Evolutionary conservation across 1,140 invertebrate genomes (phyloP), one percentile per base, ranked within the genome.

Genomic region (Zaprionus tsacasi): DNA sequence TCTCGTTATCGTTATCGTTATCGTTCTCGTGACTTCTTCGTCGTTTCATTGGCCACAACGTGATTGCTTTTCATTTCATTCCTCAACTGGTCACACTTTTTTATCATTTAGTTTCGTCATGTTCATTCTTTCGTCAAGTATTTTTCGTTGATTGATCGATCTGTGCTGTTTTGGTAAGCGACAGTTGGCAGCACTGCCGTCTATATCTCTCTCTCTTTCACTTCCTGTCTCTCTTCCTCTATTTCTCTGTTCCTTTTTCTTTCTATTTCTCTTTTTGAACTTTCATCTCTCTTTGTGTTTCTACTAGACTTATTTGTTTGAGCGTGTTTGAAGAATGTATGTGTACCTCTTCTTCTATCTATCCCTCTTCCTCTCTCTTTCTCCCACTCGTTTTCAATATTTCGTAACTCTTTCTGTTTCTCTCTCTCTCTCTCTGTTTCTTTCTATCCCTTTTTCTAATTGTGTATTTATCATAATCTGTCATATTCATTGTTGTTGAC

Each of bases 81-180:
- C 17, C 25, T 50, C 45, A 50, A 3, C 11, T 12, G 21, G 17
- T 25, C 45, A 12, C 17, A 12, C 17, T 3, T 15, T 10, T 50
- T 50, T 25, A 15, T 45, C 40, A 7, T 45, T 45, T 15, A 6
- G n/a, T 45, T 45, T 45, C 40, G 40, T 45, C 40, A 45, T 45
- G 40, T 17, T 50, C 45, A 50, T 50, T 11, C 45, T 50, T 50
- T 50, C 21, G 45, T 25, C 45, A 50, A 50, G 45, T 50, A 21
- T 50, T 50, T 50, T 50, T 50, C 17, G 45, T 50, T 50, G 17
- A 17, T 50, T 25, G 45, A 50, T 50, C 45, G 45, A 25, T 50
- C 45, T 50, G 45, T 50, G 45, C n/a, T 45, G 40, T 45, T 45
- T 43, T 45, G 40, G 40, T 45, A 45, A 45, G 40, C 45, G 17